Evolutionary conservation across 1,140 invertebrate genomes (phyloP).

Genomic region (Bacillus rossius): DNA sequence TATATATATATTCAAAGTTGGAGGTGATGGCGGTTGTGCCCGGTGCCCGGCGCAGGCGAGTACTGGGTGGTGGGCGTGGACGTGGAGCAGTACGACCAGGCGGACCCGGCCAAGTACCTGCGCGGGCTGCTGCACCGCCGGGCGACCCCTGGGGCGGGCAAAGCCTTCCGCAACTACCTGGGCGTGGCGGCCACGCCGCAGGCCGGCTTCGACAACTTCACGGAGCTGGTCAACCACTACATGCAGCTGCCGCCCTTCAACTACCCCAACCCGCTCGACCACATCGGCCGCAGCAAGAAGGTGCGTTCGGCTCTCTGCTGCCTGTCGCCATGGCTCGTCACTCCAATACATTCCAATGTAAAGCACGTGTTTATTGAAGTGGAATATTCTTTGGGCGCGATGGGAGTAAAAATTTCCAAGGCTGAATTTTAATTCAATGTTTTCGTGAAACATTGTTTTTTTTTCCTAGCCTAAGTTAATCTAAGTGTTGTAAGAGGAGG

Average conservation of each 20-base stretch:
- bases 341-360: too few relatives aligned
- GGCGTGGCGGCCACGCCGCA: conserved; percentile 62
- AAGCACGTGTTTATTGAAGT: too few relatives aligned
- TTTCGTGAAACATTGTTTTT: too few relatives aligned
- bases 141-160: conserved; percentile 45
- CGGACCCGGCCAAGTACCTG: conserved; percentile 68
- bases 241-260: conserved; percentile 78
- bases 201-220: conserved; percentile 68
- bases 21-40: too few relatives aligned
- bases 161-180: conserved; percentile 65
- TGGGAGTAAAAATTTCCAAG: too few relatives aligned
- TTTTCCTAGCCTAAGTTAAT: too few relatives aligned
- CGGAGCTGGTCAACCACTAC: conserved; percentile 67
- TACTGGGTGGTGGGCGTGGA: conserved; percentile 90
- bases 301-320: too few relatives aligned
- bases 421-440: too few relatives aligned
- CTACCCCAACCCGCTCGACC: conserved; percentile 69
- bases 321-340: too few relatives aligned
- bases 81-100: conserved; percentile 75
- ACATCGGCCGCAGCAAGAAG: conserved; percentile 63
- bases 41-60: conserved; percentile 72
- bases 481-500: too few relatives aligned
- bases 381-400: too few relatives aligned
- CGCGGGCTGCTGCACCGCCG: conserved; percentile 61
- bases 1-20: too few relatives aligned